Conservation (phyloP, 1,140 invertebrate genomes). For the Limonius californicus region DNA sequence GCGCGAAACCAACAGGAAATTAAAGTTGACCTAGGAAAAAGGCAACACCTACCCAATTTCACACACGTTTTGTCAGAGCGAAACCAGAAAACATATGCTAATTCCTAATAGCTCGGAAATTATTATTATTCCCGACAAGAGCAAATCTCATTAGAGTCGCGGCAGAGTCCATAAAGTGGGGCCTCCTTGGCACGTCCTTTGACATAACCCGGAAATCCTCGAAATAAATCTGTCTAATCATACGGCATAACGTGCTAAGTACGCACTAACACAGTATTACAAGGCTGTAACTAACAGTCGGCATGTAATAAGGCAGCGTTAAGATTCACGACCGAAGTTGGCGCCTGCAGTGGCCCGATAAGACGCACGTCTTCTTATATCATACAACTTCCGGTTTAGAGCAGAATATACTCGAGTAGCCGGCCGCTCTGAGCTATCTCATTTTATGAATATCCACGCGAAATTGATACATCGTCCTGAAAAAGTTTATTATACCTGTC, state of each 20-base stretch:
- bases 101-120: conserved; percentile 20
- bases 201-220: conserved; percentile 40
- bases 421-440: conserved; percentile 14
- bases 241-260: conserved; percentile 43
- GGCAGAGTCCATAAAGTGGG: conserved; percentile 4
- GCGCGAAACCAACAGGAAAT: no score
- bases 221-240: conserved; percentile 46
- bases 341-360: conserved; percentile 39
- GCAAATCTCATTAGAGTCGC: conserved; percentile 23
- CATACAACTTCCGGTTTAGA: conserved; percentile 27
- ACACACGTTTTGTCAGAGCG: background rate
- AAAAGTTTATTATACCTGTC: conserved; percentile 10
- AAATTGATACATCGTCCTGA: conserved; percentile 9
- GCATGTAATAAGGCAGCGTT: conserved; percentile 38
- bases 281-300: conserved; percentile 31
- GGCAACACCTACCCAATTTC: background rate
- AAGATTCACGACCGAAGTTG: conserved; percentile 43
- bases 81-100: conserved; percentile 19
- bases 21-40: no score
- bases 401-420: conserved; percentile 7
- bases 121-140: conserved; percentile 16
- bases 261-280: conserved; percentile 43
- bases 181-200: conserved; percentile 26
- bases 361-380: conserved; percentile 40
- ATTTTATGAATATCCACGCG: conserved; percentile 20